Evolutionary conservation across 2,113 vertebrate species (phyloP).

Genomic region (Ibidorhyncha struthersii): DNA sequence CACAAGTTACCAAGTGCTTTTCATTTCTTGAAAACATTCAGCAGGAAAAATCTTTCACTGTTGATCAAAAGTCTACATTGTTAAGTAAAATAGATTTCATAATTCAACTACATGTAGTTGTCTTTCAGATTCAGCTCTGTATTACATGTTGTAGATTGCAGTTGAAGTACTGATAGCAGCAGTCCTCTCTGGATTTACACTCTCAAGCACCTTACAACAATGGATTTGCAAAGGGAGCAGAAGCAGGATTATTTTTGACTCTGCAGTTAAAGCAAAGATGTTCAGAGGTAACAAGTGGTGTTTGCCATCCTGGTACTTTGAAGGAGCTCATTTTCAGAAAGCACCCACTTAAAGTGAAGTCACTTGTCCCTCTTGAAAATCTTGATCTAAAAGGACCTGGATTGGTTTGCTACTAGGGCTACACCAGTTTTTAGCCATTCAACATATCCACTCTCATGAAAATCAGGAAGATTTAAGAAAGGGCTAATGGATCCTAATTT

Average conservation of each 20-base stretch:
- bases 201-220: constrained; percentile 4
- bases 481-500: constrained; percentile 34
- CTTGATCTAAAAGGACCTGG: not conserved
- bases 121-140: not conserved
- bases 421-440: not conserved
- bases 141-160: not conserved
- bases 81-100: not conserved
- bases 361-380: not conserved
- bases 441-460: not conserved
- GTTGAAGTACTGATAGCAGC: not conserved
- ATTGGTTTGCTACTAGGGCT: not conserved
- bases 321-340: not conserved
- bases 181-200: not conserved
- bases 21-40: not conserved
- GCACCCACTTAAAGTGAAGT: not conserved
- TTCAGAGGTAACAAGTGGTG: not conserved
- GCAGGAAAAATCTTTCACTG: not conserved
- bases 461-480: constrained; percentile 17
- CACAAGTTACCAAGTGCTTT: not conserved
- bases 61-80: not conserved
- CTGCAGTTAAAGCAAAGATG: not conserved
- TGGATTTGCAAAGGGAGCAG: constrained; percentile 3
- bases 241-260: not conserved
- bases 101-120: not conserved
- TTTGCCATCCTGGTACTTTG: not conserved